phyloP scores from a whole-genome alignment of 2,888 invertebrate genomes.

The Stenotaenia linearis region DNA sequence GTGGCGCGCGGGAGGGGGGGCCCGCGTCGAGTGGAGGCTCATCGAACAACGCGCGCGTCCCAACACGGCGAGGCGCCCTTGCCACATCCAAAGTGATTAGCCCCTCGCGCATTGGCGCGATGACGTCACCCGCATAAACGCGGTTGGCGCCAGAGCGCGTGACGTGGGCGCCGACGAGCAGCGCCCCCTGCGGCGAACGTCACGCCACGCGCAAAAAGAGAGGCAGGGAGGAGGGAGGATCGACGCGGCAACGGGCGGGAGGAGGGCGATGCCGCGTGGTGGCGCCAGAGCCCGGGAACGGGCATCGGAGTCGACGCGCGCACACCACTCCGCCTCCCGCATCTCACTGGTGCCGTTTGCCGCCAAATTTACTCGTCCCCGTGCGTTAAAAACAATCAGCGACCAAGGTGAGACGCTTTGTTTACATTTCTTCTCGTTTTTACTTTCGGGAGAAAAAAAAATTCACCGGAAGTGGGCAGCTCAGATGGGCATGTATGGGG shows the following conservation, averaged over 20 bases:
- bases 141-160: constrained; percentile 30
- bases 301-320: neutral
- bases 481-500: neutral
- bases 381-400: neutral
- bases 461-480: neutral
- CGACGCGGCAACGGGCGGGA: neutral
- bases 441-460: neutral
- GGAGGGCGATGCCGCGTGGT: neutral
- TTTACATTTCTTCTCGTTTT: neutral
- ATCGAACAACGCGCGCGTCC: constrained; percentile 24
- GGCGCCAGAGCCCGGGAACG: constrained; percentile 20
- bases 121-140: constrained; percentile 30
- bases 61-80: constrained; percentile 4
- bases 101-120: constrained; percentile 29
- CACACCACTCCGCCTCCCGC: neutral
- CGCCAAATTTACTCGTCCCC: neutral
- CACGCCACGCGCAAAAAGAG: constrained; percentile 28
- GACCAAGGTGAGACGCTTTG: neutral
- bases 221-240: neutral
- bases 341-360: neutral
- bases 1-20: constrained; percentile 24
- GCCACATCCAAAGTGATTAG: constrained; percentile 33
- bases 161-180: constrained; percentile 26
- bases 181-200: constrained; percentile 10
- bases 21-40: constrained; percentile 29